Evolutionary conservation across 2,797 vertebrate species (phyloP).

Genomic region (Melanotaenia boesemani): DNA sequence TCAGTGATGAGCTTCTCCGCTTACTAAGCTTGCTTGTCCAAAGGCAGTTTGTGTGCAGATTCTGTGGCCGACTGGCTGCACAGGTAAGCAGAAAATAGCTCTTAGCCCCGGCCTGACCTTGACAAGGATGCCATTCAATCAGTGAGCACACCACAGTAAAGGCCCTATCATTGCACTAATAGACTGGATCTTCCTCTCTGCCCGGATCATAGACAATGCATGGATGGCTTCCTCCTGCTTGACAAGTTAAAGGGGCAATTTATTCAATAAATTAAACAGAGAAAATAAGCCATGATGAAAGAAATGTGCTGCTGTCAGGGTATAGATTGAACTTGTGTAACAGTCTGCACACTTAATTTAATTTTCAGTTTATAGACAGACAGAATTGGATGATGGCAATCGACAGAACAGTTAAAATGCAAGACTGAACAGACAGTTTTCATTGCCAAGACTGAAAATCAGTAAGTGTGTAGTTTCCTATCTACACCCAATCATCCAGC

Average conservation of each 20-base stretch:
- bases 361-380: slow-evolving; percentile 75
- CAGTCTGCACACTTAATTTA: slow-evolving; percentile 74
- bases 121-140: slow-evolving; percentile 80
- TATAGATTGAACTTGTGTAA: slow-evolving; percentile 68
- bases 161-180: slow-evolving; percentile 79
- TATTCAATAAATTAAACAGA: slow-evolving; percentile 76
- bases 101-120: slow-evolving; percentile 79
- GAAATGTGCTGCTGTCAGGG: slow-evolving; percentile 50
- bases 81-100: slow-evolving; percentile 84
- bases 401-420: slow-evolving; percentile 72
- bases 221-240: slow-evolving; percentile 71
- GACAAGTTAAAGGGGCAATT: slow-evolving; percentile 76
- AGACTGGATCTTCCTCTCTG: slow-evolving; percentile 74
- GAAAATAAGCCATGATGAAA: slow-evolving; percentile 72
- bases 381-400: slow-evolving; percentile 66
- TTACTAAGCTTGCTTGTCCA: slow-evolving; percentile 70
- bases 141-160: slow-evolving; percentile 72
- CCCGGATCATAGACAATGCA: slow-evolving; percentile 73
- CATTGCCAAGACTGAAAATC: slow-evolving; percentile 54
- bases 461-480: slow-evolving; percentile 52
- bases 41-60: slow-evolving; percentile 75
- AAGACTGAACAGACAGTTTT: slow-evolving; percentile 63
- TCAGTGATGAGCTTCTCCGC: slow-evolving; percentile 72
- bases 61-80: slow-evolving; percentile 75
- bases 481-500: slow-evolving; percentile 65